These are phyloP conservation scores for Phocoena phocoena DNA, from an alignment of 2,113 vertebrate genomes.

Conservation along the genomic window DNA sequence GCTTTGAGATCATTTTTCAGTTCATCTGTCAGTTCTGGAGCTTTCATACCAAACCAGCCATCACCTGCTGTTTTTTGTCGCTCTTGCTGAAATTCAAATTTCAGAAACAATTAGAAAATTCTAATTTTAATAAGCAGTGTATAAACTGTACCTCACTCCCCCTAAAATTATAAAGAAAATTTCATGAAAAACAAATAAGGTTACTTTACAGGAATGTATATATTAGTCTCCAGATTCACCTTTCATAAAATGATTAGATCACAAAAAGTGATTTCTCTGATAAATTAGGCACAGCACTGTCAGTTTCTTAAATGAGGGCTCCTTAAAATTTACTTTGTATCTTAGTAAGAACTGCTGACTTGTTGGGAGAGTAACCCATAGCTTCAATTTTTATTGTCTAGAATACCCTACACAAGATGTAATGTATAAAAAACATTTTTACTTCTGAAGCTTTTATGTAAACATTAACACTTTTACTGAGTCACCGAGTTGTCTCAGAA, in stretches of 20 bases:
- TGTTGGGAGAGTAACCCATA: neutral
- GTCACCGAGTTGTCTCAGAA: neutral
- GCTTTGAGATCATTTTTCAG: conserved; percentile 93
- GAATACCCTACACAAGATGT: neutral
- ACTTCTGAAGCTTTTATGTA: neutral
- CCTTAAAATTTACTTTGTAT: neutral
- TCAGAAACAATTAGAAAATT: conserved; percentile 35
- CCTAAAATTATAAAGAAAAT: neutral
- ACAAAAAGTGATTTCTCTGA: conserved; percentile 17
- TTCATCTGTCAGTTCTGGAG: conserved; percentile 93
- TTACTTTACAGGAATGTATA: conserved; percentile 4
- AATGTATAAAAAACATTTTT: neutral
- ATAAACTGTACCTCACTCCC: neutral
- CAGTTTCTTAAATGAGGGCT: neutral
- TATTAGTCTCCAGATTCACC: neutral
- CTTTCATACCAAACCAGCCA: conserved; percentile 98
- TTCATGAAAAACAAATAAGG: conserved; percentile 25
- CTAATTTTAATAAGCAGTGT: neutral
- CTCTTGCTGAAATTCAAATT: conserved; percentile 87
- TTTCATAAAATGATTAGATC: conserved; percentile 6
- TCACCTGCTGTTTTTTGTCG: conserved; percentile 91
- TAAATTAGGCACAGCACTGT: neutral
- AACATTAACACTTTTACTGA: conserved; percentile 32
- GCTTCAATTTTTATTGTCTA: neutral
- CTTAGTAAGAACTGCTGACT: neutral